Conservation (phyloP, 2,113 vertebrate genomes). For the Alethe diademata region DNA sequence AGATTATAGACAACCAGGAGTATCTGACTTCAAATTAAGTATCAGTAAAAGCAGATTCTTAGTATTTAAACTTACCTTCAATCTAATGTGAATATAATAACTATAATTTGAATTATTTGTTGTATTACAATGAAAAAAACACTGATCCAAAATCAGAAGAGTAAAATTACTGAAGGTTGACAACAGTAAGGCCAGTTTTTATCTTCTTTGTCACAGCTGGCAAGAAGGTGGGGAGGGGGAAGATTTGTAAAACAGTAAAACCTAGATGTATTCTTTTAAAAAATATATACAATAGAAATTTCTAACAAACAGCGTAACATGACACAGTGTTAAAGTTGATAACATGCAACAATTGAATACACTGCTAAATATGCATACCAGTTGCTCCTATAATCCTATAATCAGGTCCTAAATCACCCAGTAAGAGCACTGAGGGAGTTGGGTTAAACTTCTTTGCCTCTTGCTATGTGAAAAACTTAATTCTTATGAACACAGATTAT, state of each 20-base stretch:
- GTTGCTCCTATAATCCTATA: neutral
- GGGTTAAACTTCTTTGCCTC: neutral
- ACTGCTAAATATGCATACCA: neutral
- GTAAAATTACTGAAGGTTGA: neutral
- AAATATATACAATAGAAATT: neutral
- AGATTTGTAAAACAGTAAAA: neutral
- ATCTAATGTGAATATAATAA: neutral
- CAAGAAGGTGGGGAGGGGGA: neutral
- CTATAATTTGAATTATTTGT: neutral
- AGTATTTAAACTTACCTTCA: neutral
- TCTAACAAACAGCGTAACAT: neutral
- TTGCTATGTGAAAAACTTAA: neutral
- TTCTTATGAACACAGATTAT: neutral
- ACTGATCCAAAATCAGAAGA: neutral
- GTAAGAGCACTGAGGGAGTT: neutral
- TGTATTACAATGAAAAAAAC: neutral
- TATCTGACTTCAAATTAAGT: neutral
- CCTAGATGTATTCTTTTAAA: neutral
- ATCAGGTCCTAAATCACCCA: neutral
- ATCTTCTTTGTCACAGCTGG: neutral
- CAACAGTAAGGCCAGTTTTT: neutral
- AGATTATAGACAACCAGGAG: neutral
- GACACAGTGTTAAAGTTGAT: neutral
- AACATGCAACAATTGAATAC: neutral
- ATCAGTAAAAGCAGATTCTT: neutral